These are phyloP conservation scores for Abramis brama DNA, from an alignment of 2,113 vertebrate species.

Conservation along the genomic window DNA sequence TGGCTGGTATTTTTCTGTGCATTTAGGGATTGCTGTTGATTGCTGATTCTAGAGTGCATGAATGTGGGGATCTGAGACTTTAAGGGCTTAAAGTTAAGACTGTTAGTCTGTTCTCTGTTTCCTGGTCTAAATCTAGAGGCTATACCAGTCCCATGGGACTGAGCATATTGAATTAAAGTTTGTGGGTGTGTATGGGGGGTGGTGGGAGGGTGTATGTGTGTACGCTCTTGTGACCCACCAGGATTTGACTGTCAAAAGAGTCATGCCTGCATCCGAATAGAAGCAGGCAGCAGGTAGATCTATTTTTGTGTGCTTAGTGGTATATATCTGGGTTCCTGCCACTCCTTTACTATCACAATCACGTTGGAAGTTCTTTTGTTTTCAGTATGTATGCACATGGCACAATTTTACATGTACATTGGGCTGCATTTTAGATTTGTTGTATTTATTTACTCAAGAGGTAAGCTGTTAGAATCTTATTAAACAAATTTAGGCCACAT, in stretches of 20 bases:
- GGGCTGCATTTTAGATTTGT: background rate
- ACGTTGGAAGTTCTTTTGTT: background rate
- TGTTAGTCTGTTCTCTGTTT: slow-evolving; percentile 27
- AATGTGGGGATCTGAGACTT: background rate
- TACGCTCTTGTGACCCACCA: background rate
- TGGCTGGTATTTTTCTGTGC: background rate
- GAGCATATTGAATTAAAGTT: slow-evolving; percentile 73
- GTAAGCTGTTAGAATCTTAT: background rate
- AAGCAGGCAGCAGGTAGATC: slow-evolving; percentile 33
- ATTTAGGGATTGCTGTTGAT: background rate
- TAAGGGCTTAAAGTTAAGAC: slow-evolving; percentile 14
- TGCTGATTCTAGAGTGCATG: background rate
- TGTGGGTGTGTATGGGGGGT: slow-evolving; percentile 59
- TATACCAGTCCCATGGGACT: slow-evolving; percentile 5
- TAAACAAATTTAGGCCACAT: background rate
- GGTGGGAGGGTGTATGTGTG: slow-evolving; percentile 7
- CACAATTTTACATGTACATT: background rate
- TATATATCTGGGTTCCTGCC: slow-evolving; percentile 1
- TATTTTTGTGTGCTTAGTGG: slow-evolving; percentile 12
- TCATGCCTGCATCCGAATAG: background rate
- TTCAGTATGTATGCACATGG: background rate
- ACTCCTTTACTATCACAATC: background rate
- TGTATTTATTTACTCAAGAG: background rate
- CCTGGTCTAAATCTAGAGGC: slow-evolving; percentile 38
- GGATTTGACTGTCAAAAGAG: slow-evolving; percentile 7